These are phyloP conservation scores for Balearica regulorum DNA, from an alignment of 2,797 vertebrate species.

Conservation along the genomic window DNA sequence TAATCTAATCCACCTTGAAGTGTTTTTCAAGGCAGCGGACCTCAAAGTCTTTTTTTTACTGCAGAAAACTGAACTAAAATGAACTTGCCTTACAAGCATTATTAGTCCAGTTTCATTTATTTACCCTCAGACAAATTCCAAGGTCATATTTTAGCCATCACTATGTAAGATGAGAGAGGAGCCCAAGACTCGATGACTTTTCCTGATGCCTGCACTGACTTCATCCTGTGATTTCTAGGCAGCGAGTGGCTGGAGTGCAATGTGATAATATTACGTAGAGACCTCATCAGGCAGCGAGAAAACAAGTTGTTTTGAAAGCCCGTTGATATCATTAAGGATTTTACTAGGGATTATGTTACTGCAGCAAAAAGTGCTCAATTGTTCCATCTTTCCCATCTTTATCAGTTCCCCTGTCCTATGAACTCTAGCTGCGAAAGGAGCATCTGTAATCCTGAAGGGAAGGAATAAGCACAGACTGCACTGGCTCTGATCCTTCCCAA, in stretches of 20 bases:
- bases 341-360: not conserved
- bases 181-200: not conserved
- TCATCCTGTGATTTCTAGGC: not conserved
- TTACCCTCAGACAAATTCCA: not conserved
- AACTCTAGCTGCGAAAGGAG: not conserved
- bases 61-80: constrained; percentile 2
- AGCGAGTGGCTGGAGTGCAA: fast-evolving
- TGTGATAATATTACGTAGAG: not conserved
- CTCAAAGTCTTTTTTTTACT: not conserved
- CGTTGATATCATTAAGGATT: not conserved
- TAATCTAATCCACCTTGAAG: constrained; percentile 17
- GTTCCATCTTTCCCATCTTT: not conserved
- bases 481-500: not conserved
- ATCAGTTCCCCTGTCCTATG: not conserved
- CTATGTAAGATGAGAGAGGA: not conserved
- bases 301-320: constrained; percentile 7
- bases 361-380: not conserved
- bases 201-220: not conserved
- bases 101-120: not conserved
- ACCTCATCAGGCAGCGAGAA: not conserved
- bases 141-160: not conserved
- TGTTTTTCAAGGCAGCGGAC: not conserved
- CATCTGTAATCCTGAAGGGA: not conserved
- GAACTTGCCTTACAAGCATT: not conserved
- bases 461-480: not conserved